Evolutionary conservation across 1,140 invertebrate genomes (phyloP), one percentile per base, ranked within the genome.

Genomic region (Drosophila funebris): DNA sequence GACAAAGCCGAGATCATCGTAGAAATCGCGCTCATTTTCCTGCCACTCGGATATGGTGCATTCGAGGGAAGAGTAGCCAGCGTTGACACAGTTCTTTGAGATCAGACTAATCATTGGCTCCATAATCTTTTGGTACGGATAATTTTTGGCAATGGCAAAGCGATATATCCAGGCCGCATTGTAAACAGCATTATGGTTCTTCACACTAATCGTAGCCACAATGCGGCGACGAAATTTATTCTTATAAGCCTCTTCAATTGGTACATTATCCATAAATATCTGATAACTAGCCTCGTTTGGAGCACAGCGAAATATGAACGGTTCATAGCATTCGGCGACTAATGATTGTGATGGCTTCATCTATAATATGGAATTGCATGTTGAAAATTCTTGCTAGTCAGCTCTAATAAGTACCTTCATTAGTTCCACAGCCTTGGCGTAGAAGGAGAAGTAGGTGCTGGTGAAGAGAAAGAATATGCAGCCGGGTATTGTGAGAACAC

Each of bases 101-200:
- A 90, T 48, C 1, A 76, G 29, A 22, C 50, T 73, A 0, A 91
- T 44, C 89, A 91, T 90, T 16, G 90, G 90, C 29, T 79, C 84
- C 68, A 88, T 91, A 13, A 91, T 89, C 57, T 78, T 87, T n/a
- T 90, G 76, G 14, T 71, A 73, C 0, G 90, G 83, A 73, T 91
- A 91, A 4, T 76, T 37, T 6, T 79, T 76, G 7, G 78, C 90
- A n/a, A 91, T 62, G 18, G 78, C 90, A 44, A 91, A 91, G 18
- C 90, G 78, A 73, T 87, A 87, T n/a, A 91, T 87, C 85, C 85
- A 91, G 22, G 87, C 90, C 0, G 78, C 90, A 57, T 91, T 91
- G 48, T 91, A 90, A 0, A 91, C 54, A 22, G 87, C 53, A 62
- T 79, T 73, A 13, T 91, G 90, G 24, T 90, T 90, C 43, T 91